Evolutionary conservation across 2,888 invertebrate genomes (phyloP).

Genomic region (Lottia scabra): DNA sequence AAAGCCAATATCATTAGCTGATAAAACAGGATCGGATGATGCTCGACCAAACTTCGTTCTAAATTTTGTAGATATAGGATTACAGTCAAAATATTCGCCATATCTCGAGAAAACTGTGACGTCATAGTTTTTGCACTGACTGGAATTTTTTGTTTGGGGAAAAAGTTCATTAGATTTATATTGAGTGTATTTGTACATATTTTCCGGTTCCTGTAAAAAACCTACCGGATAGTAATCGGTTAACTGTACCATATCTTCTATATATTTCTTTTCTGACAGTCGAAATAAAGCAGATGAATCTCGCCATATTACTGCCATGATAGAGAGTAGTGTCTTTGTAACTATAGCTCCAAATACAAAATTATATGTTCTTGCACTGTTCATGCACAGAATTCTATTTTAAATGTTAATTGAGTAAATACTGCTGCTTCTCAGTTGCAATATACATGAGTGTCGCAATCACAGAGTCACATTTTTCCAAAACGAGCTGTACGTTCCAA

Average conservation of each 20-base stretch:
- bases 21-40: background rate
- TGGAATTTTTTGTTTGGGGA: background rate
- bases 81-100: background rate
- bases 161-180: background rate
- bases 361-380: too few relatives aligned
- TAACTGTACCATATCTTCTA: background rate
- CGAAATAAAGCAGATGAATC: background rate
- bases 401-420: too few relatives aligned
- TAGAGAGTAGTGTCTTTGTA: too few relatives aligned
- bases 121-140: background rate
- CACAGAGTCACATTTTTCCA: too few relatives aligned
- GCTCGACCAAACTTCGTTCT: background rate
- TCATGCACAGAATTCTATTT: too few relatives aligned
- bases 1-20: background rate
- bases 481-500: too few relatives aligned
- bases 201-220: background rate
- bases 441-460: too few relatives aligned
- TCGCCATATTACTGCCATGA: background rate
- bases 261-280: background rate
- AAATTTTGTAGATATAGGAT: background rate
- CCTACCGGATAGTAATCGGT: background rate
- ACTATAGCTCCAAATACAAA: too few relatives aligned
- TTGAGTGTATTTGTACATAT: background rate
- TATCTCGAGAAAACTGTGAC: background rate
- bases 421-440: too few relatives aligned